A percentile compares a stretch with the other conserved stretches of the same genome.
phyloP scores from a whole-genome alignment of 2,113 vertebrate species.

The Parus major region DNA sequence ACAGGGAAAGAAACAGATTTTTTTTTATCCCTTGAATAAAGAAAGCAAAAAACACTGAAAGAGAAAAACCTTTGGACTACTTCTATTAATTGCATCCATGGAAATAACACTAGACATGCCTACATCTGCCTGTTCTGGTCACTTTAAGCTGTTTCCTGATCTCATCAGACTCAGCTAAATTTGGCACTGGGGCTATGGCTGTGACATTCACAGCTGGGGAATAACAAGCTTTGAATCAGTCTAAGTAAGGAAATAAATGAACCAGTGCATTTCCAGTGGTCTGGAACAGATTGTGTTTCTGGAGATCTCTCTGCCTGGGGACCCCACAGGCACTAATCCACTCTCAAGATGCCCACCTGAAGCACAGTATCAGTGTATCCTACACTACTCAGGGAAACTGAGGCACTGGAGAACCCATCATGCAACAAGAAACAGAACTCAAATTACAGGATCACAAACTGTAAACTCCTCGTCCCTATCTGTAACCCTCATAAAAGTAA shows the following conservation, averaged over 20 bases:
- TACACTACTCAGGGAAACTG: neutral
- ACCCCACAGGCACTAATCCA: neutral
- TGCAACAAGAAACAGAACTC: neutral
- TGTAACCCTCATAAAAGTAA: neutral
- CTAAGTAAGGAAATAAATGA: neutral
- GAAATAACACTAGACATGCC: neutral
- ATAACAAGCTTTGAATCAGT: conserved; percentile 15
- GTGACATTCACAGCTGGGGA: conserved; percentile 11
- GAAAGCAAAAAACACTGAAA: neutral
- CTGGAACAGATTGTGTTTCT: neutral
- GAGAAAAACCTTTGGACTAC: neutral
- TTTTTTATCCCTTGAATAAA: neutral
- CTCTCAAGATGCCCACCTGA: neutral
- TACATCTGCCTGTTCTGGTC: neutral
- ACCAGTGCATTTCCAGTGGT: neutral
- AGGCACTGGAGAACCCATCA: neutral
- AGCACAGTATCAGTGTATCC: neutral
- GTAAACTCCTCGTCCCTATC: neutral
- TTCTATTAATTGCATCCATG: neutral
- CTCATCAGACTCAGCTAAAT: neutral
- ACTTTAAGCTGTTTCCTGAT: neutral
- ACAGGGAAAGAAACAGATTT: neutral
- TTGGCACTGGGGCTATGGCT: neutral
- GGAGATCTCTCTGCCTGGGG: neutral
- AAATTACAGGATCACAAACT: neutral